Percentiles rank a stretch among this genome's conserved stretches.
Evolutionary conservation across 2,888 invertebrate genomes (phyloP).

Genomic region (Capitulum mitella): DNA sequence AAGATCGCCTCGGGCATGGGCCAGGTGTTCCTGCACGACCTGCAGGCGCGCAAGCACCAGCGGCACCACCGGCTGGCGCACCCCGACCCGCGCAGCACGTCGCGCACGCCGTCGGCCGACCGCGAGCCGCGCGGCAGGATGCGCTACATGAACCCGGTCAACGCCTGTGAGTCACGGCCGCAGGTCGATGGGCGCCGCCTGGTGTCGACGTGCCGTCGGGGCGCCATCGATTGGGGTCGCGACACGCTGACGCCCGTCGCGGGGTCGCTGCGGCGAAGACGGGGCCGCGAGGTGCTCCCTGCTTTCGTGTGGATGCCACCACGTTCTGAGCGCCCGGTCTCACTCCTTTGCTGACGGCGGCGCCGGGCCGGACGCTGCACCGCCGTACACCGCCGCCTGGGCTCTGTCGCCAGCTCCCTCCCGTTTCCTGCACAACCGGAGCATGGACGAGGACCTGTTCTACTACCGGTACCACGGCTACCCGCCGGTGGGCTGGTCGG

Average conservation of each 20-base stretch:
- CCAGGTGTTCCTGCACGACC: conserved; percentile 85
- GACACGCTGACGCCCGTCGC: no score
- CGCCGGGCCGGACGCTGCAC: no score
- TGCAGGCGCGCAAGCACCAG: conserved; percentile 65
- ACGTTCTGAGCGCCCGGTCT: no score
- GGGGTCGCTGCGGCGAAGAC: no score
- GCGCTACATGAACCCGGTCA: conserved; percentile 93
- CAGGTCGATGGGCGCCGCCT: no score
- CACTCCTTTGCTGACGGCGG: no score
- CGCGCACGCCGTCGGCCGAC: conserved; percentile 85
- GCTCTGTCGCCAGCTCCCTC: conserved; percentile 51
- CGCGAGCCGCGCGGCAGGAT: conserved; percentile 78
- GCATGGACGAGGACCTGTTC: conserved; percentile 1
- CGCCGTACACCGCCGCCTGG: no score
- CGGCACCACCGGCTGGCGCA: conserved; percentile 82
- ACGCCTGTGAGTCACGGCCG: conserved; percentile 76
- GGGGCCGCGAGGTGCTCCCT: no score
- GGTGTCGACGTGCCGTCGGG: no score
- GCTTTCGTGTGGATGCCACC: no score
- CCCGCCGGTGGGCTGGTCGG: neutral
- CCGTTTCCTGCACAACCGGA: neutral
- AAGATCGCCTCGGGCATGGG: conserved; percentile 91
- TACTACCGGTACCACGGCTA: conserved; percentile 15
- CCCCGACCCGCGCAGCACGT: conserved; percentile 96
- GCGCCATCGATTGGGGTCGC: no score